A percentile compares a stretch with the other conserved stretches of the same genome.
Conservation (phyloP, 2,888 invertebrate species). For the Eupsilia transversa region DNA sequence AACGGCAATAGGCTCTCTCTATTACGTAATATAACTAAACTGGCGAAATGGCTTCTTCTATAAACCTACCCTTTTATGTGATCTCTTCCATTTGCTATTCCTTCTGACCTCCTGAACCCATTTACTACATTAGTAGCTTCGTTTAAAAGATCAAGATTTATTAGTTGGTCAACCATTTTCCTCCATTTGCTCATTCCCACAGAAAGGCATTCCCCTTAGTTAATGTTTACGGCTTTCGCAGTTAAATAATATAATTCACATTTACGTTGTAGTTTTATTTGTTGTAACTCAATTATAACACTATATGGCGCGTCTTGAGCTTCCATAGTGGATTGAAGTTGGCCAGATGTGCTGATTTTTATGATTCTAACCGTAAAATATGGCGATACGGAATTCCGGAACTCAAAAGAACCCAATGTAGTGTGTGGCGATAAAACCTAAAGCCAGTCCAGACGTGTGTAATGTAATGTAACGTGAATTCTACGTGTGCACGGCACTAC, state of each 20-base stretch:
- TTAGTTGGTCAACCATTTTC: slow-evolving; percentile 36
- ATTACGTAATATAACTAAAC: not conserved
- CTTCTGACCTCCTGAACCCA: slow-evolving; percentile 20
- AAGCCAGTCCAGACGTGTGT: not conserved
- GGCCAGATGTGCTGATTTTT: slow-evolving; percentile 58
- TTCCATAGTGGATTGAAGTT: slow-evolving; percentile 20
- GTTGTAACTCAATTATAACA: slow-evolving; percentile 41
- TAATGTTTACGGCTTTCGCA: slow-evolving; percentile 36
- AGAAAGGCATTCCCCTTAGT: slow-evolving; percentile 28
- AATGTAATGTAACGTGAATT: not conserved
- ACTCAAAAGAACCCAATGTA: not conserved
- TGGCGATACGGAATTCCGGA: not conserved
- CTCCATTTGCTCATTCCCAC: slow-evolving; percentile 26
- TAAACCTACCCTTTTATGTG: not conserved
- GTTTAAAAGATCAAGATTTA: slow-evolving; percentile 44
- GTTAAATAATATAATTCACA: slow-evolving; percentile 48
- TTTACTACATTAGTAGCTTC: slow-evolving; percentile 20
- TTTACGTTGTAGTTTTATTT: slow-evolving; percentile 55
- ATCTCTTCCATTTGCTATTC: slow-evolving; percentile 3
- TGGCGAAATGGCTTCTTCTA: not conserved
- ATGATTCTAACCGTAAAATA: slow-evolving; percentile 40
- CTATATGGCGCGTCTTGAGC: not conserved
- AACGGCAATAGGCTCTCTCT: not conserved
- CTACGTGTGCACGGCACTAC: not conserved
- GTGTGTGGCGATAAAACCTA: not conserved